Evolutionary conservation across 2,113 vertebrate genomes (phyloP).

Genomic region (Calidris pugnax): DNA sequence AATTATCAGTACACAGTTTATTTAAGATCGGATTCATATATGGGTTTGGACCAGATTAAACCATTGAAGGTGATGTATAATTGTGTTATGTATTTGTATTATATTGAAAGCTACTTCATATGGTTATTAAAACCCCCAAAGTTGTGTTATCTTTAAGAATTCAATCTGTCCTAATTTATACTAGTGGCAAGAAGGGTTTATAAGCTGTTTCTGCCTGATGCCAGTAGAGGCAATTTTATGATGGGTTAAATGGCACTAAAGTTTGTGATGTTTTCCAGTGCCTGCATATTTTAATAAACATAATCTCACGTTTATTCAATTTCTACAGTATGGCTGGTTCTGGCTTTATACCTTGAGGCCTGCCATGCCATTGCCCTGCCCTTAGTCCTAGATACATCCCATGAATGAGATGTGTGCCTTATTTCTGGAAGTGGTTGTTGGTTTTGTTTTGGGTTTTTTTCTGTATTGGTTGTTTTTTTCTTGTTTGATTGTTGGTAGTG

Average conservation of each 20-base stretch:
- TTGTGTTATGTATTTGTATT: background rate
- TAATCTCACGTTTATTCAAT: background rate
- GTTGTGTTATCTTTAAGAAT: background rate
- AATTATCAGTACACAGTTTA: constrained; percentile 98
- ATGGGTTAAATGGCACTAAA: background rate
- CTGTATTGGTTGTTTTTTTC: background rate
- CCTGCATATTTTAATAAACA: background rate
- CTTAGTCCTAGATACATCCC: background rate
- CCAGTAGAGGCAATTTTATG: background rate
- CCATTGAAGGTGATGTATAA: constrained; percentile 88
- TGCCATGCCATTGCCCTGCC: background rate
- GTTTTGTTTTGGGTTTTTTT: background rate
- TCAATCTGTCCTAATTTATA: background rate
- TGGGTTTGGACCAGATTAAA: constrained; percentile 97
- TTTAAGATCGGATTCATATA: constrained; percentile 93
- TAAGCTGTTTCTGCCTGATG: background rate
- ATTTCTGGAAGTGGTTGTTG: background rate
- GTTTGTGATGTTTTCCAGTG: background rate
- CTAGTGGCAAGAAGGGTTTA: background rate
- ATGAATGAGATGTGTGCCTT: background rate
- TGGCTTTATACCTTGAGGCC: background rate
- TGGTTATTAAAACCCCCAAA: background rate
- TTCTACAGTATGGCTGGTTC: background rate
- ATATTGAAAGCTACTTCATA: background rate
- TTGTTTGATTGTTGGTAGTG: background rate